Percentiles rank a stretch among this genome's conserved stretches.
These are phyloP conservation scores for Brachyptera putata DNA, from an alignment of 2,888 invertebrate species.

Conservation along the genomic window DNA sequence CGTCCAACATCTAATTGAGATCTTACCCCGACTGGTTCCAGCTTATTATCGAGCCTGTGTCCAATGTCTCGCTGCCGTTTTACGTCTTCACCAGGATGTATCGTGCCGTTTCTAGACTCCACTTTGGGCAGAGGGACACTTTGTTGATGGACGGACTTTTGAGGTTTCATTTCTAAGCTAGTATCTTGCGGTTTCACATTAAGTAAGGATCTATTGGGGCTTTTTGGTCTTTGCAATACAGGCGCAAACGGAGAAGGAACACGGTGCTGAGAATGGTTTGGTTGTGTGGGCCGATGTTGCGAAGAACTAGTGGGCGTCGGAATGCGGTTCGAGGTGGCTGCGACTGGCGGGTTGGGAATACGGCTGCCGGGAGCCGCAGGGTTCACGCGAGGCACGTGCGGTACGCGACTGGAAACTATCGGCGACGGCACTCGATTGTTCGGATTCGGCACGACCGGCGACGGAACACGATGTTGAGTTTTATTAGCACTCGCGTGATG, in stretches of 20 bases:
- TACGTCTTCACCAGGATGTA: no score
- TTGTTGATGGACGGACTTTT: conserved; percentile 3
- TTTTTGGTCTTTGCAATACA: not conserved
- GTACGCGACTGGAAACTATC: not conserved
- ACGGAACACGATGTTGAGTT: not conserved
- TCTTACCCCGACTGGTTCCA: no score
- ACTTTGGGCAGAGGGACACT: not conserved
- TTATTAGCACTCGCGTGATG: conserved; percentile 6
- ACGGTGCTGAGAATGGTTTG: not conserved
- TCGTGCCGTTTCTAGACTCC: not conserved
- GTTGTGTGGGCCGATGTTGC: conserved; percentile 21
- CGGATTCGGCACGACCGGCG: conserved; percentile 1
- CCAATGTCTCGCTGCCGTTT: no score
- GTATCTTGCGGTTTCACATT: not conserved
- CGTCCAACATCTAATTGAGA: not conserved
- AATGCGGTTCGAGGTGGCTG: no score
- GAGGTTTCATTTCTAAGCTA: not conserved
- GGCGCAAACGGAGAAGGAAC: conserved; percentile 1
- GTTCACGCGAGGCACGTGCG: not conserved
- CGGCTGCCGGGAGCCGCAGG: not conserved
- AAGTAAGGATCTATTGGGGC: not conserved
- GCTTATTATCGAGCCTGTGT: no score
- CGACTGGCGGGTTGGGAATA: no score
- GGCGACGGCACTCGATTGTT: conserved; percentile 8
- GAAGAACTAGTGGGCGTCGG: no score